phyloP scores from a whole-genome alignment of 2,113 vertebrate species.

The Fulmarus glacialis region DNA sequence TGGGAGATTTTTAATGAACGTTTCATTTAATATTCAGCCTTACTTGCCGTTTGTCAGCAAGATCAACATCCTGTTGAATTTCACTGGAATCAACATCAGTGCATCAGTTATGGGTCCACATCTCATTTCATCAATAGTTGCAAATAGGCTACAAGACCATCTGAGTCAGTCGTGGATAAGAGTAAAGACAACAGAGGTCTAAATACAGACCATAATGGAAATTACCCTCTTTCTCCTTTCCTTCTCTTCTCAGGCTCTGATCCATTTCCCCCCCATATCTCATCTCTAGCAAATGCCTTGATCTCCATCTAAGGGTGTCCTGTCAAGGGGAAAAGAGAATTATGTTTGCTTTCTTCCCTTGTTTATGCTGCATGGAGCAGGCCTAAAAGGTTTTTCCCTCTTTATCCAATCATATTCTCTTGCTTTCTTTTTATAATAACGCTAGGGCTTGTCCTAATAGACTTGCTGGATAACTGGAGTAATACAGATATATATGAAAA shows the following conservation, averaged over 20 bases:
- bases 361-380: not conserved
- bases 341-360: conserved; percentile 20
- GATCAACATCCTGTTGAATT: conserved; percentile 27
- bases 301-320: conserved; percentile 17
- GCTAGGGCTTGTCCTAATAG: not conserved
- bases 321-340: conserved; percentile 27
- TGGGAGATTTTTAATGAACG: not conserved
- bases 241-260: not conserved
- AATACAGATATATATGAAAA: not conserved
- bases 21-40: conserved; percentile 33
- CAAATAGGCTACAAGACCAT: not conserved
- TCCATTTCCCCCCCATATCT: not conserved
- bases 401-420: not conserved
- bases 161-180: not conserved
- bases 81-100: not conserved
- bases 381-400: not conserved
- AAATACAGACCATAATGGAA: not conserved
- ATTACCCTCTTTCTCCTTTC: not conserved
- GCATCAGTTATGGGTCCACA: accelerated
- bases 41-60: conserved; percentile 6
- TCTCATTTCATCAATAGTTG: not conserved
- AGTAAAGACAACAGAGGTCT: not conserved
- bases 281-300: not conserved
- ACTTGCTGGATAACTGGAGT: not conserved
- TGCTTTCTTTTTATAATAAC: not conserved